These are phyloP conservation scores for Cephus pulcher DNA, from an alignment of 2,888 invertebrate species.

Conservation along the genomic window DNA sequence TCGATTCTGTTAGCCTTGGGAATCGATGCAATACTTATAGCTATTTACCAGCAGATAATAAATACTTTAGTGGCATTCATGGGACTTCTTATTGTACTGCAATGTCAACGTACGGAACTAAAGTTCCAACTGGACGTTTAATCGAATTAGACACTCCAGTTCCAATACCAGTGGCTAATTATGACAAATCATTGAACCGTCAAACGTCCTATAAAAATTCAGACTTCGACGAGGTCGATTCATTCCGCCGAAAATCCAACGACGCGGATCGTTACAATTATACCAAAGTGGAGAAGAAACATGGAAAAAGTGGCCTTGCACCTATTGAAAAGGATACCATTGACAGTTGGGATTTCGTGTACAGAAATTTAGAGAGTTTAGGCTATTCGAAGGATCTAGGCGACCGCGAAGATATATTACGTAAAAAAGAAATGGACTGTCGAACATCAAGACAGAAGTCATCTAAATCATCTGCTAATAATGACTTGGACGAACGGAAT, in stretches of 20 bases:
- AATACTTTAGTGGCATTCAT: conserved; percentile 43
- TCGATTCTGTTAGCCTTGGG: conserved; percentile 9
- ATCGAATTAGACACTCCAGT: conserved; percentile 74
- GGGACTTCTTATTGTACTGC: conserved; percentile 66
- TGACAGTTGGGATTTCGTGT: conserved; percentile 86
- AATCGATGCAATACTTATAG: conserved; percentile 35
- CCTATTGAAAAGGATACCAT: conserved; percentile 60
- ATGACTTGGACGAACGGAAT: neutral
- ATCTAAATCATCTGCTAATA: conserved; percentile 8
- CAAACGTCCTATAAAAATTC: conserved; percentile 34
- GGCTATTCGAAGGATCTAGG: conserved; percentile 76
- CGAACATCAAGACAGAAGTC: conserved; percentile 20
- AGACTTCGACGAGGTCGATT: conserved; percentile 49
- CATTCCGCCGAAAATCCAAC: conserved; percentile 28
- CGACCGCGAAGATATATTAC: conserved; percentile 75
- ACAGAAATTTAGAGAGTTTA: conserved; percentile 79
- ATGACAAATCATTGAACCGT: conserved; percentile 43
- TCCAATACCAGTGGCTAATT: conserved; percentile 43
- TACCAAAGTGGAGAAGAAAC: conserved; percentile 44
- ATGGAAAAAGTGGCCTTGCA: conserved; percentile 23
- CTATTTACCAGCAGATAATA: conserved; percentile 37
- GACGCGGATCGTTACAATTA: conserved; percentile 33
- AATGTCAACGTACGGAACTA: conserved; percentile 37
- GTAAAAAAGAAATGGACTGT: conserved; percentile 48
- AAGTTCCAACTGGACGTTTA: conserved; percentile 76